These are phyloP conservation scores for Limosa lapponica DNA, from an alignment of 2,797 vertebrate species.

Conservation along the genomic window DNA sequence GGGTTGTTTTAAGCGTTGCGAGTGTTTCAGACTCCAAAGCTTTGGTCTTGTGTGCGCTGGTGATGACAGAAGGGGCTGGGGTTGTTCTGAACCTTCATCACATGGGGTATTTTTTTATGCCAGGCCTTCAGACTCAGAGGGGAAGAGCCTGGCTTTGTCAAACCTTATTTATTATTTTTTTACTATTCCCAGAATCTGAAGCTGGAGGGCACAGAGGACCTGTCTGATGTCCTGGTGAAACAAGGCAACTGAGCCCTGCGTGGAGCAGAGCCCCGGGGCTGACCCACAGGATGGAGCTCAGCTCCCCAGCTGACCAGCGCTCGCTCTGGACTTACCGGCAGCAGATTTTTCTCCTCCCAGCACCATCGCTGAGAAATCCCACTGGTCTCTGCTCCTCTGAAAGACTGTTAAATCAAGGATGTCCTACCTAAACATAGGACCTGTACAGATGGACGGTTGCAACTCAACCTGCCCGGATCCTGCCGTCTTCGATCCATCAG, in stretches of 20 bases:
- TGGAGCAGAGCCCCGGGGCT: fast-evolving
- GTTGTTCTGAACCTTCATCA: fast-evolving
- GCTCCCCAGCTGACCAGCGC: not conserved
- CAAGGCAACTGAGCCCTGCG: constrained; percentile 74
- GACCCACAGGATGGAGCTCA: not conserved
- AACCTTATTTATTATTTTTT: not conserved
- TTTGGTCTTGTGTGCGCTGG: fast-evolving
- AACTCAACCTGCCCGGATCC: not conserved
- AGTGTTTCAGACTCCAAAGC: not conserved
- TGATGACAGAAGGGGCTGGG: not conserved
- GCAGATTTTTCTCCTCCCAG: not conserved
- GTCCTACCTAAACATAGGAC: too few species aligned
- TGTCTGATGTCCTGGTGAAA: constrained; percentile 90
- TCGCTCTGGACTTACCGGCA: not conserved
- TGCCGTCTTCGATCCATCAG: not conserved
- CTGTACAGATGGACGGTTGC: not conserved
- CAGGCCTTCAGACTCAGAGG: not conserved
- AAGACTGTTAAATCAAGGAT: not conserved
- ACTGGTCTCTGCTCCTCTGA: not conserved
- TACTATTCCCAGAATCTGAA: constrained; percentile 84
- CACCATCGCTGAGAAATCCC: not conserved
- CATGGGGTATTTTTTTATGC: not conserved
- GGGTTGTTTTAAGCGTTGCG: fast-evolving
- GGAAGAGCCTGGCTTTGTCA: not conserved
- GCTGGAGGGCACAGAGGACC: constrained; percentile 87